Evolutionary conservation across 2,888 invertebrate species (phyloP), one percentile per base, ranked within the genome.

Genomic region (Cantharis rustica): DNA sequence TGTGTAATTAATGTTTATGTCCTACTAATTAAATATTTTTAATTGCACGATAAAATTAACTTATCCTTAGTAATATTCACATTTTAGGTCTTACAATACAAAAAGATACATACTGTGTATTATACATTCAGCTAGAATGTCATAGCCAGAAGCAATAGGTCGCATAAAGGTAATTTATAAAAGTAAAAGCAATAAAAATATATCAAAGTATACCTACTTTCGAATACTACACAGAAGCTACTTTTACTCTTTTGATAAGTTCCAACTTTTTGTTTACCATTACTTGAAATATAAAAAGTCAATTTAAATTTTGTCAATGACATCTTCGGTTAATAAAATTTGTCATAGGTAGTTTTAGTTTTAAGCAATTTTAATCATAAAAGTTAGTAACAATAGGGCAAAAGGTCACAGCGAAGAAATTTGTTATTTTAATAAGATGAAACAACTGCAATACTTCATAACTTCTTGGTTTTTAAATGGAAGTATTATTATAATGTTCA

Each of bases 181-280:
- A 66, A 66, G 64, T 66, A 66, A 66, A 66, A 66, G 64, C 64
- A 66, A 66, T 66, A 66, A 66, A 66, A 47, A 47, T n/a, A 66
- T 20, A 66, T 66, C 23, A 20, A 66, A 66, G 64, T 66, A 66
- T 66, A 63, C 64, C 64, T 66, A 66, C 64, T 66, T 66, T 66
- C 64, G 20, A 66, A 66, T 66, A 66, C n/a, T 66, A 66, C n/a
- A 66, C 64, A 66, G 64, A 66, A 66, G 64, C 64, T 20, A 23
- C 64, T 66, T 66, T 66, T 66, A 66, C 64, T 66, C 64, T 66
- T 66, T 66, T 66, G 16, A 66, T 23, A 20, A 47, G 47, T 47
- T 47, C 47, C 47, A 47, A 47, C n/a, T 47, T 47, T 47, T 47
- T 47, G 47, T 47, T 47, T 47, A 47, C n/a, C n/a, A 47, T 5